Evolutionary conservation across 2,113 vertebrate genomes (phyloP).

Genomic region (Podarcis raffonei): DNA sequence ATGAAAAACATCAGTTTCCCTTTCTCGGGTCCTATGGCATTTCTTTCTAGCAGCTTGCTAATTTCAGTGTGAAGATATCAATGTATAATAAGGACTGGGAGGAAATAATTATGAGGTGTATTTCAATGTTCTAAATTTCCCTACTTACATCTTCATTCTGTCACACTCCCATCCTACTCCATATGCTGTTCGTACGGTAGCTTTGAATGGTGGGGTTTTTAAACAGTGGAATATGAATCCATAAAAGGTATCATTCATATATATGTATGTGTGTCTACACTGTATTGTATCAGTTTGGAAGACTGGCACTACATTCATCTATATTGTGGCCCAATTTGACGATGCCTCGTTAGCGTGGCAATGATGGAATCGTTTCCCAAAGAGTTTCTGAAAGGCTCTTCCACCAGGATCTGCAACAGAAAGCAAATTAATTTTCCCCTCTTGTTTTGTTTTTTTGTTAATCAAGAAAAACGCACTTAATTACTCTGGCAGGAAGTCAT

Average conservation of each 20-base stretch:
- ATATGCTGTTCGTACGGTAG: background rate
- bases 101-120: background rate
- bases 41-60: background rate
- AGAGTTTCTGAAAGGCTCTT: constrained; percentile 44
- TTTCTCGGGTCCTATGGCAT: background rate
- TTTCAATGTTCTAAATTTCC: background rate
- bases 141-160: background rate
- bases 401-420: constrained; percentile 56
- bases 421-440: constrained; percentile 68
- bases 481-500: constrained; percentile 69
- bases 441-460: constrained; percentile 68
- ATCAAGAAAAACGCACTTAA: constrained; percentile 71
- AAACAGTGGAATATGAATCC: background rate
- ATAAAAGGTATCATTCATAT: background rate
- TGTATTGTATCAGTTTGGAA: constrained; percentile 17
- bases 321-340: too few relatives aligned
- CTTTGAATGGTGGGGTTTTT: background rate
- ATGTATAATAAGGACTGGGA: background rate
- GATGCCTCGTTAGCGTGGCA: background rate
- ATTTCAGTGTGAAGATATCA: background rate
- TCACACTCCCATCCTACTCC: background rate
- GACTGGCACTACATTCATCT: background rate
- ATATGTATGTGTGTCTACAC: background rate
- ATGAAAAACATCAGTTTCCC: background rate
- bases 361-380: constrained; percentile 28